phyloP scores from a whole-genome alignment of 1,140 invertebrate genomes.

The Pollicipes pollicipes region DNA sequence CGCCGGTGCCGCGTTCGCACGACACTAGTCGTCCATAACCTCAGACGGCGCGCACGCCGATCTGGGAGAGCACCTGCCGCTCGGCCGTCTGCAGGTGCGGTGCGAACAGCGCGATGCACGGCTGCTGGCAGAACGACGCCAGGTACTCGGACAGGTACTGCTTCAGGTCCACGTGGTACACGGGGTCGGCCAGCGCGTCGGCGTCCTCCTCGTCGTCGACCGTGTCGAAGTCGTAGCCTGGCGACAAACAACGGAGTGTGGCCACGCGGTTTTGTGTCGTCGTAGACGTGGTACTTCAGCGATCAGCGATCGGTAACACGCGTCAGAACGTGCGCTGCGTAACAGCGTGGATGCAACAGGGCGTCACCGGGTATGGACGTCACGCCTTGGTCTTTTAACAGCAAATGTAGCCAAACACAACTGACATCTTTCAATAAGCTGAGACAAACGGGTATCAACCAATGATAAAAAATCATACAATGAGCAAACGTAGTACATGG shows the following conservation, averaged over 20 bases:
- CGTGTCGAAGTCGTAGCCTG: conserved; percentile 15
- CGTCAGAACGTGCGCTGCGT: too few relatives aligned
- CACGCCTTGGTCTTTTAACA: too few relatives aligned
- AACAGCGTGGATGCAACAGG: too few relatives aligned
- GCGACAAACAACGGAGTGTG: conserved; percentile 11
- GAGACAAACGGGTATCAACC: too few relatives aligned
- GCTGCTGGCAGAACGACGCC: conserved; percentile 38
- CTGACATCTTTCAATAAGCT: too few relatives aligned
- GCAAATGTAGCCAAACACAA: too few relatives aligned
- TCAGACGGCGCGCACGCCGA: too few relatives aligned
- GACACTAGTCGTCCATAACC: too few relatives aligned
- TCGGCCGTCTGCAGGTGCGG: conserved; percentile 37
- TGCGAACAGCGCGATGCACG: conserved; percentile 34
- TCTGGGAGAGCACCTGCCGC: conserved; percentile 25
- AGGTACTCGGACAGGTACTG: conserved; percentile 42
- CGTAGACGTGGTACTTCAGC: background rate
- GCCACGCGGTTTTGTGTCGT: background rate
- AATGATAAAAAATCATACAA: too few relatives aligned
- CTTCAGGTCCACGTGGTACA: conserved; percentile 39
- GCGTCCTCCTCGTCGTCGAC: conserved; percentile 21
- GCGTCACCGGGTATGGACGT: too few relatives aligned
- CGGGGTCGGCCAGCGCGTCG: conserved; percentile 33
- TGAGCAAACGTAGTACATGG: too few relatives aligned
- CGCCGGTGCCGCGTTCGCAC: too few relatives aligned
- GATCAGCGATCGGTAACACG: background rate